Evolutionary conservation across 2,888 invertebrate species (phyloP), one percentile per base, ranked within the genome.

Genomic region (Archips crataeganus): DNA sequence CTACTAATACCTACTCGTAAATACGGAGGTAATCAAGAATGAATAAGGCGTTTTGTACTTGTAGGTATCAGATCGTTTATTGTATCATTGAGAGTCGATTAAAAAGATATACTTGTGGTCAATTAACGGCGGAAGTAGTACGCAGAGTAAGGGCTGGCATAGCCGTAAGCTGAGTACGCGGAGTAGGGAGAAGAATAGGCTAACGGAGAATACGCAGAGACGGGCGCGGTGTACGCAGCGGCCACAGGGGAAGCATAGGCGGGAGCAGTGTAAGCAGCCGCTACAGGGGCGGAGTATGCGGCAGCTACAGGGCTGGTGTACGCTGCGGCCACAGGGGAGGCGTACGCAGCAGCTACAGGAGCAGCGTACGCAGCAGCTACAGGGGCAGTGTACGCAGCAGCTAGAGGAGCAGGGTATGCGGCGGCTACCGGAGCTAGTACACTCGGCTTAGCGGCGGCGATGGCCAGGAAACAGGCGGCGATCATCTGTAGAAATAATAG

Each of bases 141-240:
- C 2, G 83, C 78, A 57, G 57, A 57, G 32, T 57, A 57, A 11
- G 57, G 57, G 10, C 32, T 11, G 11, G 45, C 54, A n/a, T 54
- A 57, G 3, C 57, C 32, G 61, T 80, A 82, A 36, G 80, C 87
- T 78, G 83, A 70, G 80, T 89, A 91, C 0, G 90, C 80, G 77
- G 86, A 84, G 82, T 88, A 87, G 42, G 82, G 57, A 11, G 54
- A 54, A 54, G 54, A 54, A 54, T 54, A 54, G 54, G 54, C 84
- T 32, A 82, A 75, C 5, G 90, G 88, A 71, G 94, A 92, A 75
- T 95, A 92, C 71, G 90, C 81, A 0, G 86, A 82, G 81, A 87
- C 34, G 62, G 79, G 78, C 2, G 79, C 77, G 9, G 77, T 75
- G 77, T 79, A 80, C 4, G 77, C 79, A 2, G 78, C 75, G 10